These are phyloP conservation scores for Chelmon rostratus DNA, from an alignment of 2,797 vertebrate species.

Conservation along the genomic window DNA sequence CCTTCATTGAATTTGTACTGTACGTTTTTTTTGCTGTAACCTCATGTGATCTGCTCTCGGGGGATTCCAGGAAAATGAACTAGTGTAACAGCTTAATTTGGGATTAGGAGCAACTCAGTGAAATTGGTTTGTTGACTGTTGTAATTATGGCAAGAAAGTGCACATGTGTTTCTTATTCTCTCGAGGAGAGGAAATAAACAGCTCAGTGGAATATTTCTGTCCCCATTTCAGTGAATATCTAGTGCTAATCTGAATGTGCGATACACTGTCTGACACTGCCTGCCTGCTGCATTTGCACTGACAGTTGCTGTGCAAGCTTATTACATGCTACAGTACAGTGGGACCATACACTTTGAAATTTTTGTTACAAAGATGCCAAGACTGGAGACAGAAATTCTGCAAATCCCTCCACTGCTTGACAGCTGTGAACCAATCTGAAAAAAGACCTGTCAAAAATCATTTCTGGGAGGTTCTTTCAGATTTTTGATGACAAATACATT, in stretches of 20 bases:
- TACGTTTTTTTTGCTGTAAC: background rate
- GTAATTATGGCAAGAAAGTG: background rate
- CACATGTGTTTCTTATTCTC: background rate
- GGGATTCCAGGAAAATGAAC: slow-evolving; percentile 11
- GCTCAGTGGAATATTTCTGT: background rate
- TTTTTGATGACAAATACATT: background rate
- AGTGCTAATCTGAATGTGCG: background rate
- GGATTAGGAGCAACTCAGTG: slow-evolving; percentile 7
- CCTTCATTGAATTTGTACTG: background rate
- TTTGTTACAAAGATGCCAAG: background rate
- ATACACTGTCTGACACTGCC: slow-evolving; percentile 3
- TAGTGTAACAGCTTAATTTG: background rate
- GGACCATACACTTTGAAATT: slow-evolving; percentile 11
- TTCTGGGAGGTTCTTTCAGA: background rate
- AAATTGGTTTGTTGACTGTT: slow-evolving; percentile 20
- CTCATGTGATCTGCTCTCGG: background rate
- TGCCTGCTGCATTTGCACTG: background rate
- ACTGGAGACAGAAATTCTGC: background rate
- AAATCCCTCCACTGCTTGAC: slow-evolving; percentile 15
- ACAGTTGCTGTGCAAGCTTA: slow-evolving; percentile 40
- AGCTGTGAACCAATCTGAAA: background rate
- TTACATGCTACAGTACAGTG: slow-evolving; percentile 6
- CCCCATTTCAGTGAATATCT: background rate
- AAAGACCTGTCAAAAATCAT: slow-evolving; percentile 2
- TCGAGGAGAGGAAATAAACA: background rate